Conservation (phyloP, 2,113 vertebrate species). For the Engystomops pustulosus region DNA sequence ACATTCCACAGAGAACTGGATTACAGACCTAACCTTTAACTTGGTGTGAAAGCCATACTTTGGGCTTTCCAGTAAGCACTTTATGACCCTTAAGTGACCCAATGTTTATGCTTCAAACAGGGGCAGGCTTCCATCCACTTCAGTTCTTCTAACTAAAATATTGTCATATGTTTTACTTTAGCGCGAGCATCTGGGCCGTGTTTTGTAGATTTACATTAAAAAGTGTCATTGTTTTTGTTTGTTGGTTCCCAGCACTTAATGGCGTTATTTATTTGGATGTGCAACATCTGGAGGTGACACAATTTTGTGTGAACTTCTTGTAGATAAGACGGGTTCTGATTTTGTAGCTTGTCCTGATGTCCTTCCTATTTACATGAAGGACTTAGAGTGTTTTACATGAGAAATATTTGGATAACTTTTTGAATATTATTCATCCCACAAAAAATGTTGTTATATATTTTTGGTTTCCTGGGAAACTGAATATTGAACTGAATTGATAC, state of each 20-base stretch:
- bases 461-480: not conserved
- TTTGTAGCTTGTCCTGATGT: slow-evolving; percentile 1
- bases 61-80: slow-evolving; percentile 48
- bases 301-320: slow-evolving; percentile 49
- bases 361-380: not conserved
- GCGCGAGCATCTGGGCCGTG: slow-evolving; percentile 39
- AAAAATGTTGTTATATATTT: not conserved
- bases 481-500: not conserved
- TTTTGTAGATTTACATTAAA: slow-evolving; percentile 58
- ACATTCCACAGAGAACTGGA: slow-evolving; percentile 54
- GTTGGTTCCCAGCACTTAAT: slow-evolving; percentile 56
- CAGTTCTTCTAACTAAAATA: slow-evolving; percentile 54
- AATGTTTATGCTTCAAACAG: slow-evolving; percentile 57
- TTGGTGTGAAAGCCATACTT: slow-evolving; percentile 54
- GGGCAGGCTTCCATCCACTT: slow-evolving; percentile 56
- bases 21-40: slow-evolving; percentile 56
- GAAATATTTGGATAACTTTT: not conserved
- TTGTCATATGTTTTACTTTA: slow-evolving; percentile 40
- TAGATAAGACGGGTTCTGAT: slow-evolving; percentile 1
- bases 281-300: slow-evolving; percentile 55
- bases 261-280: slow-evolving; percentile 52
- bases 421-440: not conserved
- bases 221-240: slow-evolving; percentile 59
- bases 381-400: not conserved
- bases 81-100: slow-evolving; percentile 59